These are phyloP conservation scores for Crepidodera aurea DNA, from an alignment of 2,888 invertebrate genomes.

Conservation along the genomic window DNA sequence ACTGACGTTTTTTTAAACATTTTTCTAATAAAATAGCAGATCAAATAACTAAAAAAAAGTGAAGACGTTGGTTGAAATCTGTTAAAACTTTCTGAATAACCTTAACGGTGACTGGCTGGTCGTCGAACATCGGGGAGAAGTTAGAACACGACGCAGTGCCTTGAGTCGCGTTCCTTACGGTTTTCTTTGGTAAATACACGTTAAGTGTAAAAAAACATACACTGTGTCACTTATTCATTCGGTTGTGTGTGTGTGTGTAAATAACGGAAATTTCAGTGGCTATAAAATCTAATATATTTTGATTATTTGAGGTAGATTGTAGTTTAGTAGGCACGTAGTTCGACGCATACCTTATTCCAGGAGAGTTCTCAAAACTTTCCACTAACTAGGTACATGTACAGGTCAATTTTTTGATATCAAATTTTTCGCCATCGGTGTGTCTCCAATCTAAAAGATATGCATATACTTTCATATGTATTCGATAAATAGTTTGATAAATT, in stretches of 20 bases:
- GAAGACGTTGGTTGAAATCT: too few relatives aligned
- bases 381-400: slow-evolving; percentile 42
- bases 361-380: slow-evolving; percentile 57
- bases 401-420: slow-evolving; percentile 1
- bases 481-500: too few relatives aligned
- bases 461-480: too few relatives aligned
- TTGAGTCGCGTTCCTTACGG: slow-evolving; percentile 33
- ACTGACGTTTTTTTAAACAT: too few relatives aligned
- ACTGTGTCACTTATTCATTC: slow-evolving; percentile 19
- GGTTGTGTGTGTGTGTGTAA: slow-evolving; percentile 53
- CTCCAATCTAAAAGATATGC: not conserved
- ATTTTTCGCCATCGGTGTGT: not conserved
- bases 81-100: not conserved
- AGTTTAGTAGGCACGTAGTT: slow-evolving; percentile 56
- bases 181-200: slow-evolving; percentile 35
- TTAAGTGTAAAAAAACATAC: slow-evolving; percentile 21
- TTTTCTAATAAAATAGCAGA: too few relatives aligned
- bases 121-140: slow-evolving; percentile 30
- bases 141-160: slow-evolving; percentile 26
- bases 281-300: slow-evolving; percentile 60
- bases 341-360: slow-evolving; percentile 57
- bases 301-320: slow-evolving; percentile 62
- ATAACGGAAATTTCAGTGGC: slow-evolving; percentile 59
- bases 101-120: slow-evolving; percentile 27
- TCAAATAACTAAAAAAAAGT: too few relatives aligned